Base-by-base conservation (phyloP, 2,888 invertebrate genomes). In the Mythimna loreyi region DNA sequence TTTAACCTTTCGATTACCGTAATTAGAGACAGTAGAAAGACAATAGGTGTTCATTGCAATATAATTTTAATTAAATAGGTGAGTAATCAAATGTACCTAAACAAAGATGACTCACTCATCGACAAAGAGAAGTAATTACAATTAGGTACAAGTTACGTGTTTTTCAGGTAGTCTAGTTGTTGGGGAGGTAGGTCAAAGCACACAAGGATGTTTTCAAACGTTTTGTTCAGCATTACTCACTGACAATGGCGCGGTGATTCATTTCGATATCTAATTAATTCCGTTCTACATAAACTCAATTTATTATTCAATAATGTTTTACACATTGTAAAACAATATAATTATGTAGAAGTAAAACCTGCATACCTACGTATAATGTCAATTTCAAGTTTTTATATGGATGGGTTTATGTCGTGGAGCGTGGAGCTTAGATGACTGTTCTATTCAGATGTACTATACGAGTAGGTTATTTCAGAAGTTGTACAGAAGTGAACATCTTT, bases 191-290 rank as follows among this genome's bases (percentile, higher is more conserved):
- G n/a, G n/a, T n/a, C n/a, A n/a, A n/a, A 16, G 28, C 28, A 50
- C 70, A 33, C 33, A 53, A 9, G 2, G 49, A 33, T 45, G 53
- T 55, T 55, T 67, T 16, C 49, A 73, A 59, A 59, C 73, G 25
- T 74, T 67, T 67, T 56, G 49, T 73, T 56, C 50, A 67, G 19
- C 36, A 30, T 67, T 56, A 74, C 13, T 74, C 60, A 67, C 23
- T 56, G 25, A n/a, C 60, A 49, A 53, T 25, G n/a, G 30, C 40
- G 23, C 16, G 43, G 28, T 73, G 72, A 74, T 30, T 74, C 67
- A 67, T 43, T 21, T 47, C n/a, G 71, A 55, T 49, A 62, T 25
- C 21, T 30, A 40, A 47, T 43, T 57, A n/a, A 68, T n/a, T 68
- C n/a, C 7, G 50, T 50, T 59, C 23, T 55, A 13, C 36, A 4